phyloP scores from a whole-genome alignment of 1,140 invertebrate species.

The Phymastichus coffea region DNA sequence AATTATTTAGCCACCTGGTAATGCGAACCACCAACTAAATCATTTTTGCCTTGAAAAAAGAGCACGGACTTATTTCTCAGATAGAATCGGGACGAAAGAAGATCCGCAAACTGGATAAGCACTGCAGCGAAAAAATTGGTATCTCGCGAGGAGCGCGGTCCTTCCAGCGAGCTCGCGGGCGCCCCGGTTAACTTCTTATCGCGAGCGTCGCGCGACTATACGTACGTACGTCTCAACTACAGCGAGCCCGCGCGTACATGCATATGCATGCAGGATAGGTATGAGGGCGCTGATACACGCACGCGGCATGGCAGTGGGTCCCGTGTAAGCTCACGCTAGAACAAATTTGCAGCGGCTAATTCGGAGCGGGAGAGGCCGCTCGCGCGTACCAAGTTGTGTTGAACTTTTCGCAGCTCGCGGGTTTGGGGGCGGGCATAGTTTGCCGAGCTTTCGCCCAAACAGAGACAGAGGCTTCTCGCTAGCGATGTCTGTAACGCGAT shows the following conservation, averaged over 20 bases:
- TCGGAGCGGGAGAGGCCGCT: constrained; percentile 16
- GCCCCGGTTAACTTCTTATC: background rate
- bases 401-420: constrained; percentile 46
- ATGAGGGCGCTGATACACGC: background rate
- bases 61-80: too few species aligned
- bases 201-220: background rate
- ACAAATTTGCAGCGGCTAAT: constrained; percentile 46
- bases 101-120: too few species aligned
- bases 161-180: background rate
- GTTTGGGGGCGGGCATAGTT: constrained; percentile 37
- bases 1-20: too few species aligned
- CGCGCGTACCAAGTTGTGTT: constrained; percentile 49
- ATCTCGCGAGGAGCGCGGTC: too few species aligned
- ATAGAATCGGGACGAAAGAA: too few species aligned
- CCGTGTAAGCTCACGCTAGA: constrained; percentile 54
- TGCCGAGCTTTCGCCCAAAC: constrained; percentile 43
- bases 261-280: background rate
- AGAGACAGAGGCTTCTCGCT: constrained; percentile 39
- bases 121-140: too few species aligned
- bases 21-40: too few species aligned
- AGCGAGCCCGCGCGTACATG: background rate
- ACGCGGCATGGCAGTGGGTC: too few species aligned
- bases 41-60: too few species aligned
- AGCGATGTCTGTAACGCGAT: constrained; percentile 30
- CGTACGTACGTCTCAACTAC: background rate